A percentile compares a stretch with the other conserved stretches of the same genome.
These are phyloP conservation scores for Hartigia nigra DNA, from an alignment of 2,888 invertebrate species.

Conservation along the genomic window DNA sequence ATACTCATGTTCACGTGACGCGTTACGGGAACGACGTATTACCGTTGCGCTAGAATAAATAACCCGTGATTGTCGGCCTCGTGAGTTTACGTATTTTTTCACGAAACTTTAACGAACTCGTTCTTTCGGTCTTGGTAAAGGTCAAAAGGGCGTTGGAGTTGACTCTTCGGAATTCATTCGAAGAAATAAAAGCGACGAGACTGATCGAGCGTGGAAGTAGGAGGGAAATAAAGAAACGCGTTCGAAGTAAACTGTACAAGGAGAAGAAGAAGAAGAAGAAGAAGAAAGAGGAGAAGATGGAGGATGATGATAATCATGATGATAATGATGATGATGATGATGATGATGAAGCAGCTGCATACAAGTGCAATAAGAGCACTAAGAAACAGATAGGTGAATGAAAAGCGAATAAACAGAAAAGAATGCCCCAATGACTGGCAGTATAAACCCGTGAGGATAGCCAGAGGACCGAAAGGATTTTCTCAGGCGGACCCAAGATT, in stretches of 20 bases:
- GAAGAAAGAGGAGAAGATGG: not conserved
- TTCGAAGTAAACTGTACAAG: not conserved
- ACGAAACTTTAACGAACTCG: not conserved
- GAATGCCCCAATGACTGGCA: not conserved
- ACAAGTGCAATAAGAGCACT: not conserved
- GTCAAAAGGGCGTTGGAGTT: not conserved
- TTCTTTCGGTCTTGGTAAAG: not conserved
- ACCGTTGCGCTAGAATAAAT: not conserved
- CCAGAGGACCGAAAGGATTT: not conserved
- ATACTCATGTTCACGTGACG: not conserved
- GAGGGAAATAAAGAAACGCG: not conserved
- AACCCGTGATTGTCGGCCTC: not conserved
- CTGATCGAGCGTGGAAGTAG: not conserved
- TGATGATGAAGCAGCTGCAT: constrained; percentile 23
- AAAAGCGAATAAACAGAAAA: constrained; percentile 8
- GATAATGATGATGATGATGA: not conserved
- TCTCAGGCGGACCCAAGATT: not conserved
- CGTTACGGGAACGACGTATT: not conserved
- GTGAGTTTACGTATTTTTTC: not conserved
- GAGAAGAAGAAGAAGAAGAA: not conserved
- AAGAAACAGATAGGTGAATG: not conserved
- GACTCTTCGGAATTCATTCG: not conserved
- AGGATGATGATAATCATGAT: constrained; percentile 16
- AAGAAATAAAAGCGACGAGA: not conserved
- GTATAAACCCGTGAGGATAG: not conserved